phyloP scores from a whole-genome alignment of 2,797 vertebrate genomes.

The Sciurus carolinensis region DNA sequence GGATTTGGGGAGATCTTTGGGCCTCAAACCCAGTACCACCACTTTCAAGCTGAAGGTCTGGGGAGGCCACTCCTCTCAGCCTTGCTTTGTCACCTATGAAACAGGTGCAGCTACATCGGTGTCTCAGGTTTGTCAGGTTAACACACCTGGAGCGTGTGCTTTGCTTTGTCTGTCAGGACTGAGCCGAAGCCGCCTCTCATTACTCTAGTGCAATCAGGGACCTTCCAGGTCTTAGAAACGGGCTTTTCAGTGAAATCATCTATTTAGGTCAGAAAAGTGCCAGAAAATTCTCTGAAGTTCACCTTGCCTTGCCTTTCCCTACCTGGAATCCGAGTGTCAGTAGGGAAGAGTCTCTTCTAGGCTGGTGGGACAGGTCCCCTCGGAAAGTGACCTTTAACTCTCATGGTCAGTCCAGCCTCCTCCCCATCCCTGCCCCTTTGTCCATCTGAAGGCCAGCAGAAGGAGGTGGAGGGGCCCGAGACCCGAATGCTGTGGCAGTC shows the following conservation, averaged over 20 bases:
- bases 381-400: background rate
- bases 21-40: background rate
- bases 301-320: background rate
- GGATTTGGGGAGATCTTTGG: background rate
- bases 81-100: background rate
- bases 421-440: background rate
- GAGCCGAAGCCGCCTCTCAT: background rate
- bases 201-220: background rate
- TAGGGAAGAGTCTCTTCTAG: background rate
- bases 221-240: background rate
- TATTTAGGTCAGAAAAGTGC: background rate
- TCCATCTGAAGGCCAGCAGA: background rate
- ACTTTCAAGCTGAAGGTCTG: background rate
- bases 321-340: background rate
- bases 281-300: background rate
- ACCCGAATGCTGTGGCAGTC: background rate
- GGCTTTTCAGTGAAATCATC: background rate
- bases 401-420: background rate
- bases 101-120: background rate
- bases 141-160: background rate
- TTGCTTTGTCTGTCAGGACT: background rate
- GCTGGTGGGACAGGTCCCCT: background rate
- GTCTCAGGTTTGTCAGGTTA: background rate
- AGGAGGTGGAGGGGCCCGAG: background rate
- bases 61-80: background rate